Evolutionary conservation across 2,888 invertebrate genomes (phyloP).

Genomic region (Lithophane socia): DNA sequence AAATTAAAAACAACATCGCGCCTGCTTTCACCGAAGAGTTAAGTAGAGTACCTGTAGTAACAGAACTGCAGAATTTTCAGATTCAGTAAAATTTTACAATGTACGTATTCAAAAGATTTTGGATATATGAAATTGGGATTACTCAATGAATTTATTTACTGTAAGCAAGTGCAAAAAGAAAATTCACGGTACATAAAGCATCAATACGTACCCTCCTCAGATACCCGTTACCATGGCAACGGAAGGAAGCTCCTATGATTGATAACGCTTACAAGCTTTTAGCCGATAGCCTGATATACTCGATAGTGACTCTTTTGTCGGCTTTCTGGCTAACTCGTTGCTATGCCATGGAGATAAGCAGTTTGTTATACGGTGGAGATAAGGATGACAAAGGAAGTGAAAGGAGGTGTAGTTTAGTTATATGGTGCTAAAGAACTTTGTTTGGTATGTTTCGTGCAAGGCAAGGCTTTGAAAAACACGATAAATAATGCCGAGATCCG

Average conservation of each 20-base stretch:
- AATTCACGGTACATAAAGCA: conserved; percentile 22
- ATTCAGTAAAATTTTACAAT: too few species aligned
- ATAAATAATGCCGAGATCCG: not conserved
- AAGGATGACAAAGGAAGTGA: conserved; percentile 14
- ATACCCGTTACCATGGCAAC: conserved; percentile 47
- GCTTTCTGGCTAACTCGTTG: conserved; percentile 22
- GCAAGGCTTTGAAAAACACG: not conserved
- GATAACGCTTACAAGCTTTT: conserved; percentile 54
- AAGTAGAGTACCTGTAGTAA: too few species aligned
- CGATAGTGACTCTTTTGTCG: conserved; percentile 31
- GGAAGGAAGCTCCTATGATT: conserved; percentile 63
- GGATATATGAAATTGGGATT: too few species aligned
- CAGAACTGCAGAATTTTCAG: too few species aligned
- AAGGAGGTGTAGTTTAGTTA: not conserved
- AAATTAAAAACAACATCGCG: too few species aligned
- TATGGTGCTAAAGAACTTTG: too few species aligned
- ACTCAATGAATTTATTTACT: not conserved
- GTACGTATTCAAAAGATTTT: too few species aligned
- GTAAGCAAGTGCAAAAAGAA: conserved; percentile 16
- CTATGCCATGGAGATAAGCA: conserved; percentile 34
- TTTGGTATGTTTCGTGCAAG: too few species aligned
- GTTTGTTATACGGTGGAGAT: conserved; percentile 26
- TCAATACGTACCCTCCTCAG: conserved; percentile 15
- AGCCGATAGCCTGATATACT: conserved; percentile 42
- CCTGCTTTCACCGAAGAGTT: too few species aligned